Base-by-base conservation (phyloP, 37 sponge, comb jelly and placozoan genomes). In the Mnemiopsis leidyi region DNA sequence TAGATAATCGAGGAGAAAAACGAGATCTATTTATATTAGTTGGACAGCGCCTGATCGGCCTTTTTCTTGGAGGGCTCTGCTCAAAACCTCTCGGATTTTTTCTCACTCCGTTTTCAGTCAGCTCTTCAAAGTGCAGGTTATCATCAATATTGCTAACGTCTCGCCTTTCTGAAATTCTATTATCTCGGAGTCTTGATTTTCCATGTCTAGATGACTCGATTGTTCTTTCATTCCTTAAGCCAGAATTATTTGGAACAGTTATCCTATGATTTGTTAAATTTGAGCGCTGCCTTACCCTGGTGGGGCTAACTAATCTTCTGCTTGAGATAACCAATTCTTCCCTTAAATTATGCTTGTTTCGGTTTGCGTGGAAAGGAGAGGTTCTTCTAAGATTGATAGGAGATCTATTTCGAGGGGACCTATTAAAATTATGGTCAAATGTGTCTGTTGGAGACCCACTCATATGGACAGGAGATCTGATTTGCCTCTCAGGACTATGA, bases 21-120 rank as follows among this genome's bases (percentile, higher is more conserved):
- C 79, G 79, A 3, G 79, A 77, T 34, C 32, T 77, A 32, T 77
- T 32, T n/a, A n/a, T n/a, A n/a, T n/a, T 5, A 13, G 61, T 48
- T 5, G 61, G 5, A 13, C 61, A 48, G 61, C 79, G 26, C 32
- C 79, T 28, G 36, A 32, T 77, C 33, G 79, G 79, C 32, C 79
- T 31, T 32, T 77, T 77, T 36, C 79, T 77, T 32, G 79, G 79
- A 32, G 79, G 79, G 33, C 79, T 77, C 61, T 48, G 61, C 5
- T 48, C 61, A 48, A 48, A 48, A 48, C 9, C 5, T 48, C 61
- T 13, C 13, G 5, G 61, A 18, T 5, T 48, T 48, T 13, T 5
- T 13, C 61, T 48, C 9, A 48, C 9, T 48, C 61, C 61, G 13
- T 48, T 13, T 18, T 48, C n/a, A n/a, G n/a, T n/a, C n/a, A n/a